phyloP scores from a whole-genome alignment of 2,888 invertebrate species.

The Acleris holmiana region DNA sequence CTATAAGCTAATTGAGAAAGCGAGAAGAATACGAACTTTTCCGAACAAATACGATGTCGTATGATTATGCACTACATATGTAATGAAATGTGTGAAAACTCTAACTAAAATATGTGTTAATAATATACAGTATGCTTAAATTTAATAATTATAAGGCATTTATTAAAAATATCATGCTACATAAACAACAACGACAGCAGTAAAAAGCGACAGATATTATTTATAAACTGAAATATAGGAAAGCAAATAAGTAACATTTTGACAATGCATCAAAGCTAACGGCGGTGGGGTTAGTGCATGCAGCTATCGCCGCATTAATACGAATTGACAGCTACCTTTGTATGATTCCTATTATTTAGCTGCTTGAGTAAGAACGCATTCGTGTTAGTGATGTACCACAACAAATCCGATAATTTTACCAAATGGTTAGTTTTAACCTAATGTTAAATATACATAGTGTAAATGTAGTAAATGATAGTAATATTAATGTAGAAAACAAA shows the following conservation, averaged over 20 bases:
- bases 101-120: too few species aligned
- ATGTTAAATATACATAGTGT: conserved; percentile 20
- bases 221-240: conserved; percentile 7
- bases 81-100: too few species aligned
- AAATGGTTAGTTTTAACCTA: conserved; percentile 25
- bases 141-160: too few species aligned
- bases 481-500: background rate
- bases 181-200: conserved; percentile 8
- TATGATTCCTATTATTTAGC: conserved; percentile 86
- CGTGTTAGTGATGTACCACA: conserved; percentile 72
- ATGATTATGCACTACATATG: too few species aligned
- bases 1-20: too few species aligned
- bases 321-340: conserved; percentile 74
- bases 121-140: too few species aligned
- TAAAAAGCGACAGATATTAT: background rate
- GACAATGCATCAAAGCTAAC: conserved; percentile 5
- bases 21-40: too few species aligned
- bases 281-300: conserved; percentile 16
- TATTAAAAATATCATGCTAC: too few species aligned
- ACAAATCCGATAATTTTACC: conserved; percentile 27
- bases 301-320: conserved; percentile 19
- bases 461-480: conserved; percentile 5
- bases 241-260: conserved; percentile 3
- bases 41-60: too few species aligned
- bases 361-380: conserved; percentile 81